Conservation (phyloP, 2,113 vertebrate species). For the Plecotus auritus region DNA sequence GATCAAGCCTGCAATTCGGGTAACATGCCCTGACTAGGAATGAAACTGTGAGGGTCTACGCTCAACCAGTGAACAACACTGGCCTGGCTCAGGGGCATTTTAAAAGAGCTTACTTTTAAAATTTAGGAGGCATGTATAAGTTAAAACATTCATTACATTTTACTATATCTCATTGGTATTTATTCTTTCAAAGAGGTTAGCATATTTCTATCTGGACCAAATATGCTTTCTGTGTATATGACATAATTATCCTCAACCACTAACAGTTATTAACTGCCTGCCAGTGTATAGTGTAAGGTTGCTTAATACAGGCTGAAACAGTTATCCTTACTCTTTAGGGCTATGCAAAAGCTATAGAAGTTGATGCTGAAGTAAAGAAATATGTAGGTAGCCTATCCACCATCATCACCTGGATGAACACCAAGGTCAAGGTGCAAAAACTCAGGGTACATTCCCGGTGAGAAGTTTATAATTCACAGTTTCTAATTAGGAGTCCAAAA, state of each 20-base stretch:
- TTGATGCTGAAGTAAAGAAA: background rate
- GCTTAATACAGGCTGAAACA: background rate
- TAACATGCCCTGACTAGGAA: too few species aligned
- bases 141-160: background rate
- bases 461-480: background rate
- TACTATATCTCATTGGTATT: background rate
- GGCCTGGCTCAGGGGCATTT: background rate
- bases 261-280: background rate
- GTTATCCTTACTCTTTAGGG: background rate
- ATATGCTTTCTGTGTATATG: background rate
- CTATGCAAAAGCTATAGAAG: background rate
- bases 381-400: background rate
- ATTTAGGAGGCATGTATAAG: background rate
- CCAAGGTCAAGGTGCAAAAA: background rate
- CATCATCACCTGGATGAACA: too few species aligned
- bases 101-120: background rate
- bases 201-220: background rate
- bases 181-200: background rate
- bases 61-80: too few species aligned
- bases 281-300: background rate
- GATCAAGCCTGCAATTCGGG: too few species aligned
- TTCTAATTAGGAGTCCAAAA: background rate
- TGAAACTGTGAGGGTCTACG: too few species aligned
- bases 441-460: background rate
- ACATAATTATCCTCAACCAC: background rate